Conservation (phyloP, 2,113 vertebrate genomes). For the Silurus asotus region DNA sequence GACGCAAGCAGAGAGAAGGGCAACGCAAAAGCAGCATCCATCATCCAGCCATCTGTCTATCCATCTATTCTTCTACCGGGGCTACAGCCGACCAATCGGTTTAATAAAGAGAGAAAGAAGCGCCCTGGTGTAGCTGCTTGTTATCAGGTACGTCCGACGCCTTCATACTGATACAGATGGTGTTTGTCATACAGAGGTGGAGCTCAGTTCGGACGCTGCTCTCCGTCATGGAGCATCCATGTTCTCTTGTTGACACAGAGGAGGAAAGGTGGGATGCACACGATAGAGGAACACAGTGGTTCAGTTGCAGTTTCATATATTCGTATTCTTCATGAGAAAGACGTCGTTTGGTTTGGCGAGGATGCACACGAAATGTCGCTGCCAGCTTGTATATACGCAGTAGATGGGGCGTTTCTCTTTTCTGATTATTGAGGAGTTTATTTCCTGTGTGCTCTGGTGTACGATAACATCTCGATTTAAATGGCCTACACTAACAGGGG, state of each 20-base stretch:
- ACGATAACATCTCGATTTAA: neutral
- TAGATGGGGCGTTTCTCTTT: constrained; percentile 32
- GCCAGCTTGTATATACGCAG: neutral
- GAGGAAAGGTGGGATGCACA: constrained; percentile 6
- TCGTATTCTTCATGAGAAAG: neutral
- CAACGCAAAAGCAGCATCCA: constrained; percentile 50
- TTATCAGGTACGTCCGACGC: constrained; percentile 62
- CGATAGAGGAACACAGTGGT: neutral
- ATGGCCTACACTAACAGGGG: too few relatives aligned
- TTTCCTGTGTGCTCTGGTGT: neutral
- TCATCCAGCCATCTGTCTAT: constrained; percentile 3
- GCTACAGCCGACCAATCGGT: neutral
- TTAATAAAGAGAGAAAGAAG: constrained; percentile 17
- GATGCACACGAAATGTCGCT: neutral
- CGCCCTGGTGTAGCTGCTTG: constrained; percentile 55
- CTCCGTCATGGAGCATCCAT: constrained; percentile 53
- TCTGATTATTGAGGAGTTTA: neutral
- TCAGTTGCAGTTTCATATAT: neutral
- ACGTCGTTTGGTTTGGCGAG: neutral
- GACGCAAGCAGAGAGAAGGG: constrained; percentile 59
- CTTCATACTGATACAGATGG: too few relatives aligned
- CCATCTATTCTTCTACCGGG: neutral
- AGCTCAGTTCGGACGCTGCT: neutral
- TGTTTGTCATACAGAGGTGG: neutral
- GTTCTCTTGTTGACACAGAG: constrained; percentile 52